Conservation (phyloP, 2,113 vertebrate species). For the Calidris pygmaea region DNA sequence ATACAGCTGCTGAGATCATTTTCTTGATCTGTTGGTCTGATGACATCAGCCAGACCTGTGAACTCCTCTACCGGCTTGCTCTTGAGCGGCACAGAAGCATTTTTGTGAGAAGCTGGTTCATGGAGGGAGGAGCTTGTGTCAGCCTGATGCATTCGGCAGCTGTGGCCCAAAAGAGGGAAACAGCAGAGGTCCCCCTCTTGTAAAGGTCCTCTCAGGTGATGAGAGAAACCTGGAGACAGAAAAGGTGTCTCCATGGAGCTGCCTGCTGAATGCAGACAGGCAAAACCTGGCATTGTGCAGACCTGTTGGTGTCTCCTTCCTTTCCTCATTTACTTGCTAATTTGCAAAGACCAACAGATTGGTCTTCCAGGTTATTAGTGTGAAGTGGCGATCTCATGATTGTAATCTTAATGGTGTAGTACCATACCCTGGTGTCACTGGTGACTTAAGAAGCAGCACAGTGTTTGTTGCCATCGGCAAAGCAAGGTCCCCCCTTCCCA, state of each 20-base stretch:
- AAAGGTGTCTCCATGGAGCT: background rate
- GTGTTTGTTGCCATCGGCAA: accelerated
- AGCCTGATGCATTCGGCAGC: background rate
- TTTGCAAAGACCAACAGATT: background rate
- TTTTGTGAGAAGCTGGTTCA: background rate
- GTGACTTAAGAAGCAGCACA: background rate
- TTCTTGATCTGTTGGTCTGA: accelerated
- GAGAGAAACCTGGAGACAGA: background rate
- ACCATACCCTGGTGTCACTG: background rate
- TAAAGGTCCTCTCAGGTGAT: background rate
- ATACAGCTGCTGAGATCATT: background rate
- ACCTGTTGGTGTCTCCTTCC: accelerated
- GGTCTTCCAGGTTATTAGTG: background rate
- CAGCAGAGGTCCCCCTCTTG: background rate
- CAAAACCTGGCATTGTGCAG: accelerated
- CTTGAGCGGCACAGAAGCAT: background rate
- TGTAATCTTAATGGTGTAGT: background rate
- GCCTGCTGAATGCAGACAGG: accelerated
- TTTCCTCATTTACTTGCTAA: background rate
- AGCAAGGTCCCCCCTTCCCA: background rate
- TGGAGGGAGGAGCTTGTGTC: background rate
- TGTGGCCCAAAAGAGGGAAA: background rate
- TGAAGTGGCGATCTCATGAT: background rate
- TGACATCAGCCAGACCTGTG: background rate
- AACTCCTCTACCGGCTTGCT: background rate